Conservation (phyloP, 2,888 invertebrate genomes). For the Glomeris marginata region DNA sequence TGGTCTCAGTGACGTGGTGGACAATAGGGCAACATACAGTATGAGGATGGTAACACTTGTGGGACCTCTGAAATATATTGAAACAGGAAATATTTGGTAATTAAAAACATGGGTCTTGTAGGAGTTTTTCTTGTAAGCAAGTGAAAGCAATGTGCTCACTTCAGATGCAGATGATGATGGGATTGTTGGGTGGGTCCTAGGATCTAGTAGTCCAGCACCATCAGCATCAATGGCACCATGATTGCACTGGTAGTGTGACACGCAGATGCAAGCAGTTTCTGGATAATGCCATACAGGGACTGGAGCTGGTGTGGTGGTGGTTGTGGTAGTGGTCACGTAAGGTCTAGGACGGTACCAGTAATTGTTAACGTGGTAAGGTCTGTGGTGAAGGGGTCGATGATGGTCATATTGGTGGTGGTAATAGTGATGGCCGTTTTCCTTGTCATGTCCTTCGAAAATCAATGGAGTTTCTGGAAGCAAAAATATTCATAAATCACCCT, state of each 20-base stretch:
- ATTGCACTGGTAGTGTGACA: slow-evolving; percentile 59
- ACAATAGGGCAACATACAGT: slow-evolving; percentile 8
- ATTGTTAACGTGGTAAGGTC: background rate
- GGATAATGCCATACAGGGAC: background rate
- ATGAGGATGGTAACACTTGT: slow-evolving; percentile 8
- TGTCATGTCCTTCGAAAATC: no score
- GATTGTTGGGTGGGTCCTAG: slow-evolving; percentile 35
- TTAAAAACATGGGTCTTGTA: no score
- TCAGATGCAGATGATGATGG: background rate
- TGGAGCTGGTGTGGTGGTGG: background rate
- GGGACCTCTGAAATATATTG: background rate
- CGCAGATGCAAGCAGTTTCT: slow-evolving; percentile 47
- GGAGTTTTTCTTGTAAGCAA: no score
- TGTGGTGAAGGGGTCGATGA: background rate
- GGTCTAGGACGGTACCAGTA: background rate
- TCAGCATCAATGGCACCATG: slow-evolving; percentile 44
- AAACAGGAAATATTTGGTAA: no score
- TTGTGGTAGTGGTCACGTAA: no score
- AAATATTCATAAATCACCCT: no score
- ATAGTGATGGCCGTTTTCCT: background rate
- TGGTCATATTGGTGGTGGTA: background rate
- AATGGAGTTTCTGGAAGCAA: no score
- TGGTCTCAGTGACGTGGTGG: background rate
- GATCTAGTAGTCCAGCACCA: slow-evolving; percentile 57
- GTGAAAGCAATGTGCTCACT: no score